Evolutionary conservation across 2,797 vertebrate species (phyloP), one percentile per base, ranked within the genome.

Genomic region (Margarornis squamiger): DNA sequence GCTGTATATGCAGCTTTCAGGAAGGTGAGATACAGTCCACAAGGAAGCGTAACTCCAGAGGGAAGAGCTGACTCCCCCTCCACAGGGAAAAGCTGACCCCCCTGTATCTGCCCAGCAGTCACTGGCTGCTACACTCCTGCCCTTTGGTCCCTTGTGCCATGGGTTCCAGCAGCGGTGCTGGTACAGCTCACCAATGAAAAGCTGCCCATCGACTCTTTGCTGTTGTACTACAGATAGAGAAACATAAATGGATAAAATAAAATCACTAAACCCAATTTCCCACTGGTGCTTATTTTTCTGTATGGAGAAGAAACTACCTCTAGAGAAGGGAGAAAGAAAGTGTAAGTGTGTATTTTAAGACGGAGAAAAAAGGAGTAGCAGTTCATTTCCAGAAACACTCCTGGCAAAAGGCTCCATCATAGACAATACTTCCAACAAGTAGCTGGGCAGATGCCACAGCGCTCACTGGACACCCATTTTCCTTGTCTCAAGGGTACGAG

Each of bases 61-160:
- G 36, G 36, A 29, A 39, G 24, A 34, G 75, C 32, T 10, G 12
- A 12, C 7, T 13, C 3, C 2, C 6, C 21, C 61, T 54, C 24
- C 21, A n/a, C 15, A 43, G 30, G 36, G 41, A 29, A 39, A 22
- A 34, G 71, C 12, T 39, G 59, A 19, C 27, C 59, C 27, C 59
- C 10, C 2, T 0, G 24, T 43, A 39, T 38, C 62, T 38, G 17
- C 18, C 14, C n/a, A 36, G 38, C 55, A 46, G 45, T 1, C 11
- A 6, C 19, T 0, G 2, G 49, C 66, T 43, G 43, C 39, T 9
- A n/a, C 10, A 36, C 3, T 1, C 51, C 57, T 12, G 39, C n/a
- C 52, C 51, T 14, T 19, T 5, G 0, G 2, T 23, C n/a, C 6
- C 34, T 12, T 13, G 8, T 9, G 5, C 39, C 17, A 0, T 2